Percentiles rank a stretch among this genome's conserved stretches.
phyloP scores from a whole-genome alignment of 2,113 vertebrate genomes.

The Piprites chloris region DNA sequence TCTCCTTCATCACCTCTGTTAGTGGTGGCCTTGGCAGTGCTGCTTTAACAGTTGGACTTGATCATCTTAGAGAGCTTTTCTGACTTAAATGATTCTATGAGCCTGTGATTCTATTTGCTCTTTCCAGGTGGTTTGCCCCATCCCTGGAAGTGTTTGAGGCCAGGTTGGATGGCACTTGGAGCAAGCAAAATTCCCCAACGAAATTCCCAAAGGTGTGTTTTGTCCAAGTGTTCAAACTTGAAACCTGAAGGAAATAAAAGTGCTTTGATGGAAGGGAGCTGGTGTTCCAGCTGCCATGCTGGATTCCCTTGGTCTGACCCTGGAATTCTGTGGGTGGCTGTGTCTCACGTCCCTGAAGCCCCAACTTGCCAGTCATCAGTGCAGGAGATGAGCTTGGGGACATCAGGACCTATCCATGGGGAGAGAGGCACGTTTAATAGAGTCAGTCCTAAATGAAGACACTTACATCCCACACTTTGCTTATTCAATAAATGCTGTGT shows the following conservation, averaged over 20 bases:
- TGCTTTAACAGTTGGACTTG: neutral
- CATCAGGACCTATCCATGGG: neutral
- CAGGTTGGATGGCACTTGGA: neutral
- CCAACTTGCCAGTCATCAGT: fast-evolving
- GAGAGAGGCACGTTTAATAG: neutral
- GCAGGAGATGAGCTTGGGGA: neutral
- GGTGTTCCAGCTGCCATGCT: neutral
- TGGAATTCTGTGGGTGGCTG: neutral
- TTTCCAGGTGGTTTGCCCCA: neutral
- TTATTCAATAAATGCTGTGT: neutral
- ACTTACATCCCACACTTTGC: neutral
- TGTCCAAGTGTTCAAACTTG: neutral
- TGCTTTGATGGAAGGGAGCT: neutral
- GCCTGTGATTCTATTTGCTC: neutral
- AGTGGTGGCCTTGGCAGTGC: neutral
- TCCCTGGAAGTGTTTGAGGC: neutral
- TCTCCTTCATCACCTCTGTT: neutral
- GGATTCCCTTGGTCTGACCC: neutral
- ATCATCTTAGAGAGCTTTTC: neutral
- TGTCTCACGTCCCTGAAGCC: fast-evolving
- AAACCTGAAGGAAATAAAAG: neutral
- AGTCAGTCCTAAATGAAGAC: neutral
- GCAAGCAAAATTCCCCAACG: neutral
- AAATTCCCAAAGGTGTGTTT: fast-evolving
- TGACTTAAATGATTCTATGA: neutral